Evolutionary conservation across 30 jellyfish, hydroid and myxozoan genomes (phyloP), one percentile per base, ranked within the genome.

Genomic region (Rhopilema esculentum): DNA sequence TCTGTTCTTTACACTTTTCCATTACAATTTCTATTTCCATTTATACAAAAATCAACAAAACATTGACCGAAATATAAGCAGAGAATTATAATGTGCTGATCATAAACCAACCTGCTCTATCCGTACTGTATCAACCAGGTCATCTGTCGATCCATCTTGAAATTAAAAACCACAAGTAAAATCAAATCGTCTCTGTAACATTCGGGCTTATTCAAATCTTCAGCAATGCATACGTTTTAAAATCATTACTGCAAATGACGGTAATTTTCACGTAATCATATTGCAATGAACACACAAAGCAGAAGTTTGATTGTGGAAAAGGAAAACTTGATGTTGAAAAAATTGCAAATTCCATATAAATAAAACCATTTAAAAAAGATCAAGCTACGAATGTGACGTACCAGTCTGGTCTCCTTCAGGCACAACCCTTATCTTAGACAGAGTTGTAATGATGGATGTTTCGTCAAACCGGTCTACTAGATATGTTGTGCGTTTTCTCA

Each of bases 391-490:
- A 24, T 0, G 24, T 17, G 1, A 28, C 31, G 40, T 48, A 67
- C 84, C 81, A 22, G 94, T 33, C 24, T 74, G 82, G 30, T 67
- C 94, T 22, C 75, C 80, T 75, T 86, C 89, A 24, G 94, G 94
- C 0, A 86, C 52, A 63, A 75, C 66, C 57, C 94, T 65, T 50
- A 86, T 53, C 48, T 51, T 66, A 1, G 81, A 19, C 22, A 77
- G 69, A 27, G 49, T 49, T 0, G 73, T 69, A 65, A 87, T 40
- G 29, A 88, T 31, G 21, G 91, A 88, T 19, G 19, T 67, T 15
- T 86, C 87, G 49, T 77, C 88, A 49, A 70, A 69, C 8, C 72
- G 28, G 28, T 79, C 90, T 19, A 88, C 67, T 18, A 79, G 49
- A 70, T 79, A 79, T 1, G 40, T 63, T 66, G 91, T 86, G 26